Base-by-base conservation (phyloP, 2,113 vertebrate genomes). In the Egretta garzetta region DNA sequence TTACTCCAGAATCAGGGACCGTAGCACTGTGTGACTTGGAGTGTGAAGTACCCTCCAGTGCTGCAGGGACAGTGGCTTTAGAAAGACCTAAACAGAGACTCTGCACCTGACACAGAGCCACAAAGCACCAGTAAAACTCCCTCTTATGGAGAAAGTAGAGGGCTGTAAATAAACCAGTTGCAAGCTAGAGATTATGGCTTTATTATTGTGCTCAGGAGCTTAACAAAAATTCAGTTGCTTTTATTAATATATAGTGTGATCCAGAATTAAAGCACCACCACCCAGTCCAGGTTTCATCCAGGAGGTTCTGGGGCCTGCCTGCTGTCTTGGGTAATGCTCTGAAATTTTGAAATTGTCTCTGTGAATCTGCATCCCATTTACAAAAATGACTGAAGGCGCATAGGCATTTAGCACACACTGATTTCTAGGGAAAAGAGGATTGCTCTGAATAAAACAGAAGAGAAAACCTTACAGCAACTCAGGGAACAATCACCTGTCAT, bases 401-500 rank as follows among this genome's bases (percentile, higher is more conserved):
- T 3, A 35, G 50, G 6, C 30, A 73, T 90, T 92, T 80, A 74
- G 19, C 41, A 59, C 28, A 47, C 0, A 3, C 16, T n/a, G 60
- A 32, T 45, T 95, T 96, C 94, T 49, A 72, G 14, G 80, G 30
- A 72, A 75, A 75, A 89, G 35, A 93, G 47, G 21, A n/a, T 85
- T 80, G 10, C 12, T 64, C 64, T 85, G 77, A 82, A 91, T 87
- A 68, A 95, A 87, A 64, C 60, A 93, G 80, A 84, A 90, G 30
- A 85, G 33, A 76, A 95, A 95, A 90, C 33, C 58, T 88, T 86
- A 49, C 22, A 76, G 35, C 16, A 88, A 90, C 62, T 60, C 72
- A 35, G 32, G 45, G 70, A 87, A 82, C 85, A 94, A 91, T 94
- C 66, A 86, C n/a, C 45, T 91, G 85, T 86, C 92, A 75, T 82